Percentiles rank a stretch among this genome's conserved stretches.
Evolutionary conservation across 1,140 invertebrate genomes (phyloP).

Genomic region (Pseudomyrmex sp.): DNA sequence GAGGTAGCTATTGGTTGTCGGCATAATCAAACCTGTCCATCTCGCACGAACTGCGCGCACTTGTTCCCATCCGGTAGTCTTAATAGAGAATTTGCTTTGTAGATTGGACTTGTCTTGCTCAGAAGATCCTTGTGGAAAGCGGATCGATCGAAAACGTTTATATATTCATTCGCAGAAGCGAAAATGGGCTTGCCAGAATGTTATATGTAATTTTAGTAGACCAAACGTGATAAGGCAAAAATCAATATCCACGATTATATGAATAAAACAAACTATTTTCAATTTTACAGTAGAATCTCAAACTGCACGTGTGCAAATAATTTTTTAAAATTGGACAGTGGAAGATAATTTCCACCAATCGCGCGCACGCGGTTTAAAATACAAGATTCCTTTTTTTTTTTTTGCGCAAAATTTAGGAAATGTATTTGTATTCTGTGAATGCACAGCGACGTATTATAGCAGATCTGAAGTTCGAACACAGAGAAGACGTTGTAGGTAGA

Average conservation of each 20-base stretch:
- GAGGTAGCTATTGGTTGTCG: conserved; percentile 27
- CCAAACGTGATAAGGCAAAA: not conserved
- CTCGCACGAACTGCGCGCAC: conserved; percentile 41
- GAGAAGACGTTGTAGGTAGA: not conserved
- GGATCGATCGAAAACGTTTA: not conserved
- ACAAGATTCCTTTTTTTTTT: not conserved
- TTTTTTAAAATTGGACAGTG: not conserved
- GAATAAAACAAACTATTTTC: not conserved
- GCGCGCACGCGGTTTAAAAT: not conserved
- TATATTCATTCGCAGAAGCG: not conserved
- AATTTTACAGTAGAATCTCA: not conserved
- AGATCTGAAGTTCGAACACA: not conserved
- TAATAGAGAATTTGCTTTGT: conserved; percentile 55
- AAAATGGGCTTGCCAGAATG: not conserved
- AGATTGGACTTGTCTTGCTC: conserved; percentile 15
- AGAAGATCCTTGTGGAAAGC: not conserved
- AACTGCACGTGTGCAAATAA: not conserved
- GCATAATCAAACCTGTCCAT: conserved; percentile 61
- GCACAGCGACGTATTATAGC: not conserved
- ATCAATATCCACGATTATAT: not conserved
- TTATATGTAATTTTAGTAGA: not conserved
- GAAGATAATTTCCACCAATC: not conserved
- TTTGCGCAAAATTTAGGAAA: not conserved
- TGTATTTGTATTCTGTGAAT: not conserved
- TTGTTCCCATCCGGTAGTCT: conserved; percentile 32